Evolutionary conservation across 35 echinoderm and acorn worm genomes (phyloP), one percentile per base, ranked within the genome.

Genomic region (Patiria miniata): DNA sequence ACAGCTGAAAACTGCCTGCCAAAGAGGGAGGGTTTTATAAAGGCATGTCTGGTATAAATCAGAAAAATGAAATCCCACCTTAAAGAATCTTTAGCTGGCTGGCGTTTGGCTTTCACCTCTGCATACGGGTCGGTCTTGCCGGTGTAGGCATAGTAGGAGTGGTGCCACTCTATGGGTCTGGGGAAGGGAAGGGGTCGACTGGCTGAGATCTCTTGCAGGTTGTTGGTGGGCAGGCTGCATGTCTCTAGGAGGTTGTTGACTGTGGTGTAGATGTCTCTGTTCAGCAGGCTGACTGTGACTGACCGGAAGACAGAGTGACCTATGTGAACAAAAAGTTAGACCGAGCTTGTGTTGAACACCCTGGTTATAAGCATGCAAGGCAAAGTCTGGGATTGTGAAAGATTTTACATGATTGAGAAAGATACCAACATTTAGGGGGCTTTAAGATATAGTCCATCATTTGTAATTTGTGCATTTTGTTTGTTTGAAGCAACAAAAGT

Each of bases 161-260:
- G 81, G 57, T 98, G 79, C 95, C 95, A 98, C 39, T 85, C 76
- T 14, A 94, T 51, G 4, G 80, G 94, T 44, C 94, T 50, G 23
- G 91, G 87, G 47, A 93, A 92, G 56, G 39, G 82, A 8, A 47
- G 81, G 37, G 61, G 39, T 0, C 81, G 37, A 1, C 50, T 40
- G 7, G 88, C 81, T 39, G 52, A 53, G 52, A 65, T 40, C n/a
- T 78, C 77, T 36, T 98, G 86, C 32, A 98, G 52, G 52, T 88
- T 77, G 36, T 90, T 82, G 39, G 95, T 98, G 6, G 92, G 76
- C 16, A 98, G 34, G 61, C 91, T 82, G 82, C 95, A 98, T 42
- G 91, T 88, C 58, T 91, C 78, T 22, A 98, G 77, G 33, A 98
- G 86, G 85, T 93, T 68, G 47, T 68, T 91, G 34, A 98, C 95